Evolutionary conservation across 2,113 vertebrate genomes (phyloP).

Genomic region (Sapayoa aenigma): DNA sequence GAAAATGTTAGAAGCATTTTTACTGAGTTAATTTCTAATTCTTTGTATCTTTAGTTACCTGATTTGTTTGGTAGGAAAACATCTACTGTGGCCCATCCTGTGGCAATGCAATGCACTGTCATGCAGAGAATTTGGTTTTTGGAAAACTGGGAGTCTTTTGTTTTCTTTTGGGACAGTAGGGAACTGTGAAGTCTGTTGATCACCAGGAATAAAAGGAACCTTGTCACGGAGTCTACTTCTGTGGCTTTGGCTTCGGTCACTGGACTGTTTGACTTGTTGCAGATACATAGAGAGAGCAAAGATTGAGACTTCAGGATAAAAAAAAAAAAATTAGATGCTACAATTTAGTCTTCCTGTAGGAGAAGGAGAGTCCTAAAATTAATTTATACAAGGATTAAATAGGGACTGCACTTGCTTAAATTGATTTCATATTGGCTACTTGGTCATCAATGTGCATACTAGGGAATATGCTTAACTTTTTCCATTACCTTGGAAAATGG

Average conservation of each 20-base stretch:
- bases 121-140: conserved; percentile 11
- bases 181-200: neutral
- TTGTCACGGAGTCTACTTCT: neutral
- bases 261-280: neutral
- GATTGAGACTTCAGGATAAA: neutral
- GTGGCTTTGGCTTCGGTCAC: conserved; percentile 32
- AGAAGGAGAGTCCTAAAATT: neutral
- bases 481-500: conserved; percentile 28
- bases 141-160: conserved; percentile 28
- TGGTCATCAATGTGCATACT: conserved; percentile 9
- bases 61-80: conserved; percentile 7
- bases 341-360: conserved; percentile 53
- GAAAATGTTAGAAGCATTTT: conserved; percentile 1
- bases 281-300: neutral
- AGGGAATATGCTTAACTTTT: conserved; percentile 18
- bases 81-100: conserved; percentile 19
- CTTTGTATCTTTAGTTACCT: conserved; percentile 19
- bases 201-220: neutral
- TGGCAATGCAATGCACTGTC: conserved; percentile 21
- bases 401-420: conserved; percentile 39
- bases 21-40: conserved; percentile 47
- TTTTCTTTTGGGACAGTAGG: conserved; percentile 23
- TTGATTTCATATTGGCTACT: neutral
- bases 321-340: conserved; percentile 26
- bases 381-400: conserved; percentile 1